Base-by-base conservation (phyloP, 2,113 vertebrate species). In the Antigone vipio region DNA sequence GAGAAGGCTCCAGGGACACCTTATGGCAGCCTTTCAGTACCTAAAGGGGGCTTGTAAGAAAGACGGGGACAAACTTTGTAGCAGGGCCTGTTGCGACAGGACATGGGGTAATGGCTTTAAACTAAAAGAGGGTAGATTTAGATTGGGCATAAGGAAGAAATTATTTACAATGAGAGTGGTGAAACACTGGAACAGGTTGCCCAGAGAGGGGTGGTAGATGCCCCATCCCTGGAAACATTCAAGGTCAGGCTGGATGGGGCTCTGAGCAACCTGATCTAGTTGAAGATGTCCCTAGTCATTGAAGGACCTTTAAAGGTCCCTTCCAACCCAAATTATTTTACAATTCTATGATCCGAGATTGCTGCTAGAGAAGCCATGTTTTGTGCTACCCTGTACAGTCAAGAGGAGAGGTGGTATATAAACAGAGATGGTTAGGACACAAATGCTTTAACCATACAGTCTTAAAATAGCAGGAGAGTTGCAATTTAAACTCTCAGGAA, bases 311-410 rank as follows among this genome's bases (percentile, higher is more conserved):
- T 40, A n/a, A 44, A 73, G 15, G 27, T 15, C 23, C 23, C 49
- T 82, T 78, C n/a, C 63, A 76, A 62, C 9, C 11, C 38, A 52
- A 91, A 42, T 23, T 35, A 56, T 13, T 55, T 24, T 26, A 32
- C 18, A 12, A 59, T 14, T 38, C 23, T 49, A 66, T 2, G 0
- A 72, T 40, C 23, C 5, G 6, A 63, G 20, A 42, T 0, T 7
- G 29, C n/a, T 71, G 60, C 56, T 45, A 22, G 50, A 67, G 42
- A 50, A 60, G 19, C 5, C 38, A n/a, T 32, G 12, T 29, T 74
- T 69, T 60, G 22, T 44, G 24, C 23, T 38, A 85, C 18, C 24
- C 12, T 19, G 7, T 20, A 19, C 15, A 72, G 5, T 12, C 20
- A 11, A 55, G 63, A 38, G 4, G 4, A 68, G 20, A 50, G 6